phyloP scores from a whole-genome alignment of 1,140 invertebrate genomes.

The Sinonovacula constricta region DNA sequence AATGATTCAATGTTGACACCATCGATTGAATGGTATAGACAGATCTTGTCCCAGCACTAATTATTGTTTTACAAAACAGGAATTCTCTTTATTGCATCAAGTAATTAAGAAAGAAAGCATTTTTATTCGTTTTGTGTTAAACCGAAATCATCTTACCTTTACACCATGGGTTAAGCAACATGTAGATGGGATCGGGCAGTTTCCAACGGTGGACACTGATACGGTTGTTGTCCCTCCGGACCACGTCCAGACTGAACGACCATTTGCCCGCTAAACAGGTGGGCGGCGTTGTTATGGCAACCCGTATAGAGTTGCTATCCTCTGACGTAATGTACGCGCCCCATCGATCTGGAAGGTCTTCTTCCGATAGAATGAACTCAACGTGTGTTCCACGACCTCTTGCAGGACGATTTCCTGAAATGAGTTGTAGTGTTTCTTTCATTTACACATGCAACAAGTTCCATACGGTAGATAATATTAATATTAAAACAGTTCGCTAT shows the following conservation, averaged over 20 bases:
- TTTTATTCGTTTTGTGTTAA: no score
- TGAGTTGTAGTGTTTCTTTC: no score
- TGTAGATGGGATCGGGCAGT: conserved; percentile 84
- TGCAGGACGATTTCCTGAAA: no score
- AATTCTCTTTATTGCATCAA: no score
- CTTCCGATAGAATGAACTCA: conserved; percentile 84
- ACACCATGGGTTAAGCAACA: conserved; percentile 93
- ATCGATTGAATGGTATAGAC: no score
- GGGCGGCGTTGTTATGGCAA: conserved; percentile 78
- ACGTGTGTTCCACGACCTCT: conserved; percentile 89
- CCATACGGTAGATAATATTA: no score
- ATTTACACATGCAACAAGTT: no score
- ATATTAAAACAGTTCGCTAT: no score
- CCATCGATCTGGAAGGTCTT: conserved; percentile 78
- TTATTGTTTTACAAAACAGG: no score
- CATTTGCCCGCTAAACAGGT: conserved; percentile 90
- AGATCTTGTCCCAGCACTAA: no score
- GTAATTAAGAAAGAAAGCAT: no score
- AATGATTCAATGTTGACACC: no score
- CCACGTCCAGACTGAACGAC: conserved; percentile 91
- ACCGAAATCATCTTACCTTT: conserved; percentile 83
- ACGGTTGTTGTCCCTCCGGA: conserved; percentile 81
- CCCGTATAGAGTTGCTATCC: conserved; percentile 27
- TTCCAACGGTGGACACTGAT: conserved; percentile 82
- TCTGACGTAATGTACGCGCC: conserved; percentile 71